These are phyloP conservation scores for Datnioides undecimradiatus DNA, from an alignment of 2,113 vertebrate genomes.

Conservation along the genomic window DNA sequence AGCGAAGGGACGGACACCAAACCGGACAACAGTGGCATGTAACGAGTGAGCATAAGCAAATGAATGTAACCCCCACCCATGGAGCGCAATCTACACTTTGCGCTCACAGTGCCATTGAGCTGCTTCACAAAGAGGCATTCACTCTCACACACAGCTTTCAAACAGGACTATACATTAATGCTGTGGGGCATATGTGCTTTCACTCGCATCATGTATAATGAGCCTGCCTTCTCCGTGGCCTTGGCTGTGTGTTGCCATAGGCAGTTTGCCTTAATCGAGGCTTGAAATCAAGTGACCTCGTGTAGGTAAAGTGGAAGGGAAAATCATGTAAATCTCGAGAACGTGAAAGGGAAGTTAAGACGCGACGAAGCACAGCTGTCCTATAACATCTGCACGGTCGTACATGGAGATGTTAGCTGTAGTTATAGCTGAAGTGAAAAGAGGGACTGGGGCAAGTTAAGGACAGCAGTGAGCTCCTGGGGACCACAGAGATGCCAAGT, in stretches of 20 bases:
- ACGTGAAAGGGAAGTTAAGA: not conserved
- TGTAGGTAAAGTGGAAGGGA: constrained; percentile 26
- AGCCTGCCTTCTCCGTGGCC: constrained; percentile 33
- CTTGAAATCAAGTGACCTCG: constrained; percentile 30
- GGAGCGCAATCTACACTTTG: constrained; percentile 40
- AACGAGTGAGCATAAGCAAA: constrained; percentile 53
- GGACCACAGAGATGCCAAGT: constrained; percentile 47
- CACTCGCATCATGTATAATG: constrained; percentile 37
- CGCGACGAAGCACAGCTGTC: not conserved
- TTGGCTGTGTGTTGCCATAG: constrained; percentile 17
- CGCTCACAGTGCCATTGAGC: constrained; percentile 46
- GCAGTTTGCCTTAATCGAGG: constrained; percentile 24
- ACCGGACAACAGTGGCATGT: constrained; percentile 39
- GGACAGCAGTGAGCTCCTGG: constrained; percentile 24
- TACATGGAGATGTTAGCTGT: not conserved
- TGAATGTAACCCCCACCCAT: constrained; percentile 56
- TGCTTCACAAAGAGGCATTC: constrained; percentile 66
- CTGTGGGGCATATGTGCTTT: constrained; percentile 42
- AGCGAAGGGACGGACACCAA: constrained; percentile 1
- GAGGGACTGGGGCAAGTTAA: not conserved
- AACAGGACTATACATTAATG: constrained; percentile 58
- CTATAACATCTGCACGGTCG: not conserved
- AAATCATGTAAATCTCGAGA: constrained; percentile 22
- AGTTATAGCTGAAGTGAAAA: not conserved
- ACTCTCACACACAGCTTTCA: constrained; percentile 51